Conservation (phyloP, 2,888 invertebrate species). For the Caenorhabditis uteleia region DNA sequence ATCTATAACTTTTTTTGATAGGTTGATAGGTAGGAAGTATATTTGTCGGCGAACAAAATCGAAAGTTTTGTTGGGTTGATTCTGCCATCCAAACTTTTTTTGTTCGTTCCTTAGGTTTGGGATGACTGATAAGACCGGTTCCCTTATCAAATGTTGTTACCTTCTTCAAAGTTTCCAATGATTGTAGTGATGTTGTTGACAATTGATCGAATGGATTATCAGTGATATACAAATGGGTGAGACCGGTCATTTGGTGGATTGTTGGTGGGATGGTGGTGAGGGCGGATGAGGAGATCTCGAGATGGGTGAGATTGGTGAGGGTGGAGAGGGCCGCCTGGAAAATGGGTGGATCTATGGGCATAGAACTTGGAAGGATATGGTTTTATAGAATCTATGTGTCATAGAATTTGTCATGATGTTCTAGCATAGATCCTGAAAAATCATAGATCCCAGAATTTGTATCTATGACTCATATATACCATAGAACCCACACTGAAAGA, state of each 20-base stretch:
- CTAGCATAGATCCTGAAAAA: not conserved
- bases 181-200: slow-evolving; percentile 3
- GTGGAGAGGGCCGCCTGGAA: not conserved
- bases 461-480: no score
- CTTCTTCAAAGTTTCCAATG: slow-evolving; percentile 27
- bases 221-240: slow-evolving; percentile 22
- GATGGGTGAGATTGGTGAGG: slow-evolving; percentile 20
- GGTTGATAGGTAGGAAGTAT: not conserved
- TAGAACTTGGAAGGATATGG: no score
- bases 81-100: not conserved
- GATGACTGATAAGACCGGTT: not conserved
- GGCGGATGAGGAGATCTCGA: slow-evolving; percentile 24
- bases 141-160: slow-evolving; percentile 16
- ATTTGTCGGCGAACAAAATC: not conserved
- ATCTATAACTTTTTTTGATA: slow-evolving; percentile 27
- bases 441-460: not conserved
- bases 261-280: slow-evolving; percentile 16
- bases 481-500: no score
- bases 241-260: slow-evolving; percentile 10
- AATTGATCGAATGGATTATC: slow-evolving; percentile 30
- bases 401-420: no score
- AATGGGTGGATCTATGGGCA: no score
- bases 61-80: not conserved
- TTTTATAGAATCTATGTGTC: no score
- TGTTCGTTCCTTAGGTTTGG: not conserved